A percentile compares a stretch with the other conserved stretches of the same genome.
These are phyloP conservation scores for Mesorhabditis sp. DNA, from an alignment of 2,888 invertebrate genomes.

Conservation along the genomic window DNA sequence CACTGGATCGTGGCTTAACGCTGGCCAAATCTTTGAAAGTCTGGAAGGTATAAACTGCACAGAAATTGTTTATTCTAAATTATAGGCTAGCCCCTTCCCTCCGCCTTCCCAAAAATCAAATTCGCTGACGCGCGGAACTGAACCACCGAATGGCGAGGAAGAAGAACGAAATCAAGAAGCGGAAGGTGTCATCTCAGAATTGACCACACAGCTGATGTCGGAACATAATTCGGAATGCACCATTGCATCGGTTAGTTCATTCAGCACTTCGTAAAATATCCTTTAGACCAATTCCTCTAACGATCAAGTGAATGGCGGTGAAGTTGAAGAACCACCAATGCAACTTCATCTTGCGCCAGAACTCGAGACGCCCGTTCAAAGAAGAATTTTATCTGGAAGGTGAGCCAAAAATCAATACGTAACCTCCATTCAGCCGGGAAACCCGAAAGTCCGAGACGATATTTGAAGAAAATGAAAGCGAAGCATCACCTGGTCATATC, in stretches of 20 bases:
- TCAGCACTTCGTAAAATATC: neutral
- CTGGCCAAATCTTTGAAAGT: slow-evolving; percentile 48
- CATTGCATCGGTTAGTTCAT: neutral
- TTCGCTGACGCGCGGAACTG: slow-evolving; percentile 40
- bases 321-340: no score
- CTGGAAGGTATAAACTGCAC: neutral
- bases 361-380: slow-evolving; percentile 1
- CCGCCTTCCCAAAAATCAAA: slow-evolving; percentile 42
- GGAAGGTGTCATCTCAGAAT: slow-evolving; percentile 31
- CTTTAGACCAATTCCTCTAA: slow-evolving; percentile 2
- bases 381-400: neutral
- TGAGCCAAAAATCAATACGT: neutral
- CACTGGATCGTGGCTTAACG: slow-evolving; percentile 50
- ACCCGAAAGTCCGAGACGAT: slow-evolving; percentile 1
- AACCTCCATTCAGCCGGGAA: neutral
- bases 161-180: slow-evolving; percentile 38
- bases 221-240: slow-evolving; percentile 1
- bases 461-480: neutral
- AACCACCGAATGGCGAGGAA: slow-evolving; percentile 44
- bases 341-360: neutral
- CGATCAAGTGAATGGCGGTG: slow-evolving; percentile 2
- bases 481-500: neutral
- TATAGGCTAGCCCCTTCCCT: slow-evolving; percentile 44
- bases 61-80: neutral
- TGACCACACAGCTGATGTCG: slow-evolving; percentile 16